These are phyloP conservation scores for Lagopus leucura DNA, from an alignment of 2,113 vertebrate species.

Conservation along the genomic window DNA sequence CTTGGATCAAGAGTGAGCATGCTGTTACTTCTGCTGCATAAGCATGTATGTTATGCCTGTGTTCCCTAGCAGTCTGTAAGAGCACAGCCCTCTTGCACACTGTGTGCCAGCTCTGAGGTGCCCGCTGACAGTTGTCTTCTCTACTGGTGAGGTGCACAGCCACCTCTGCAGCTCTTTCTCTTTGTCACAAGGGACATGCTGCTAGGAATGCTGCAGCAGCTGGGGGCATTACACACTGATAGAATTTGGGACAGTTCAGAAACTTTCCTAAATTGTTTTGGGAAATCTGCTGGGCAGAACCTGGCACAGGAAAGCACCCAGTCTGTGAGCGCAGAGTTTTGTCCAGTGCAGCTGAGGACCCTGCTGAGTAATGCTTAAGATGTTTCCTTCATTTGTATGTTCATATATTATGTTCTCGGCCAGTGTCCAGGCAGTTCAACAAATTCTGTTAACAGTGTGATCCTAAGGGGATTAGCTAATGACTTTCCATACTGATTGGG, in stretches of 20 bases:
- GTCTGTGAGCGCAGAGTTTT: neutral
- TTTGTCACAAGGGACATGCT: neutral
- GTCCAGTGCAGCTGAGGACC: neutral
- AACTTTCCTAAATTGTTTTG: neutral
- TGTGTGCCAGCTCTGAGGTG: neutral
- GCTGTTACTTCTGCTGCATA: neutral
- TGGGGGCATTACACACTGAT: neutral
- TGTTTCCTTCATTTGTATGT: neutral
- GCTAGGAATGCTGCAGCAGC: neutral
- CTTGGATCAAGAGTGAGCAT: neutral
- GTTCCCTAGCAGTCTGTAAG: neutral
- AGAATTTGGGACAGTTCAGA: neutral
- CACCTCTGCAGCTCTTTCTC: neutral
- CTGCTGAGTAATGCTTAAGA: neutral
- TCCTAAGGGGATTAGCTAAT: slow-evolving; percentile 62
- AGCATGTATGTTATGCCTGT: neutral
- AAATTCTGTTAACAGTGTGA: slow-evolving; percentile 37
- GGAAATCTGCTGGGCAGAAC: neutral
- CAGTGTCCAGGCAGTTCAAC: slow-evolving; percentile 31
- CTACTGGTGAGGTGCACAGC: neutral
- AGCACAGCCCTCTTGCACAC: neutral
- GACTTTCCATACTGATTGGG: slow-evolving; percentile 63
- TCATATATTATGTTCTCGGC: neutral
- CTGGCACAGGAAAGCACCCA: neutral
- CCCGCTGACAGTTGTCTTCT: neutral